Base-by-base conservation (phyloP, 2,113 vertebrate species). In the Fregata magnificens region DNA sequence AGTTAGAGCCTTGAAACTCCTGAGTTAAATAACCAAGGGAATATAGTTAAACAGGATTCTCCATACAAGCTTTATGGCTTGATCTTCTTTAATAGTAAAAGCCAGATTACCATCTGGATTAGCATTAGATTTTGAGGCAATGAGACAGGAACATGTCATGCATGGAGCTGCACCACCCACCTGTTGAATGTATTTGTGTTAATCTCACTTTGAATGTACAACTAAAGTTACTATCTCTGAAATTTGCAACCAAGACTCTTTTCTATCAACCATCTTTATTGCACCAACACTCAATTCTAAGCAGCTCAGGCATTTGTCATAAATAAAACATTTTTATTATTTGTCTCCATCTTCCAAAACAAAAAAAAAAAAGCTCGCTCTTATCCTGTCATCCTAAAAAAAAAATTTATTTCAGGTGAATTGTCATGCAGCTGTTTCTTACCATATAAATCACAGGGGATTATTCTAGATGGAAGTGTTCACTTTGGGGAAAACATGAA, bases 301-400 rank as follows among this genome's bases (percentile, higher is more conserved):
- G 92, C 76, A 97, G 97, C 89, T 97, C 93, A 93, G 86, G 90
- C 87, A 84, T 97, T 97, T 95, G 95, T 96, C 95, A 95, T 97
- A 97, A 98, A 97, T 97, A 97, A 98, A 95, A 97, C 90, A 87
- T 95, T 86, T 95, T 97, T 97, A 98, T 97, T 97, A 96, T 97
- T 97, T 97, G 88, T 96, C 91, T 97, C 88, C 90, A 76, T 96
- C 82, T 97, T 97, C 94, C 72, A 82, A 81, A 65, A 85, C 26
- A 93, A 90, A 81, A 92, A 93, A 42, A 90, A 89, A 52, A 42
- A 88, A 89, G 44, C 22, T 44, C 73, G 69, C 96, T 96, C 24
- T 69, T 86, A 26, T 44, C 96, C 86, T 79, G 81, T 93, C 79
- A 90, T 92, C 72, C 78, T 92, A 96, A 97, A 97, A 89, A 90